A percentile compares a stretch with the other conserved stretches of the same genome.
Conservation (phyloP, 1,140 invertebrate species). For the Drosophila micromelanica region DNA sequence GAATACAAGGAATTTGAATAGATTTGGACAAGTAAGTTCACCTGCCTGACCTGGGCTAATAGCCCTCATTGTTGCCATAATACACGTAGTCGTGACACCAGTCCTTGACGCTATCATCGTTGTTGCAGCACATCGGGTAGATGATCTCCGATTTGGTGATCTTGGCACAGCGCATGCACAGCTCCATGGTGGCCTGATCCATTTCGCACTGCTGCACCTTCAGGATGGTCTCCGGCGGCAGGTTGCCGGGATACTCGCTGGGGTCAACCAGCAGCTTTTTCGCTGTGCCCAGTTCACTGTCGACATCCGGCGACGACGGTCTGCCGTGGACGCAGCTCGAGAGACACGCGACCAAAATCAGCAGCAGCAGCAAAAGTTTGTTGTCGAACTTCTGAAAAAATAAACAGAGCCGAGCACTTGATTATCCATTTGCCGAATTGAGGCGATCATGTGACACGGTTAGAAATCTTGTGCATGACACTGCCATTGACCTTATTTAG, state of each 20-base stretch:
- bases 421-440: constrained; percentile 20
- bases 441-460: constrained; percentile 32
- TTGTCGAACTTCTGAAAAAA: constrained; percentile 47
- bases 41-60: neutral
- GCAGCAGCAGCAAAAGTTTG: constrained; percentile 18
- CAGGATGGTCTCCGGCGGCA: constrained; percentile 64
- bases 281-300: neutral
- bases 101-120: constrained; percentile 81
- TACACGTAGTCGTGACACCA: constrained; percentile 84
- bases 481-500: constrained; percentile 38
- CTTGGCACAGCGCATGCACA: constrained; percentile 85
- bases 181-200: constrained; percentile 73
- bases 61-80: constrained; percentile 43
- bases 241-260: constrained; percentile 66
- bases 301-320: constrained; percentile 46
- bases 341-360: constrained; percentile 25
- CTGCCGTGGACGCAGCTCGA: constrained; percentile 7
- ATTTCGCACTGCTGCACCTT: constrained; percentile 75
- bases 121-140: constrained; percentile 85
- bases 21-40: constrained; percentile 22
- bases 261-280: constrained; percentile 43
- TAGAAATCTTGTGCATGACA: constrained; percentile 23
- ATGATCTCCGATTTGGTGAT: constrained; percentile 85
- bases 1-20: constrained; percentile 25
- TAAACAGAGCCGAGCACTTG: constrained; percentile 9